These are phyloP conservation scores for Sakesphorus luctuosus DNA, from an alignment of 2,113 vertebrate genomes.

Conservation along the genomic window DNA sequence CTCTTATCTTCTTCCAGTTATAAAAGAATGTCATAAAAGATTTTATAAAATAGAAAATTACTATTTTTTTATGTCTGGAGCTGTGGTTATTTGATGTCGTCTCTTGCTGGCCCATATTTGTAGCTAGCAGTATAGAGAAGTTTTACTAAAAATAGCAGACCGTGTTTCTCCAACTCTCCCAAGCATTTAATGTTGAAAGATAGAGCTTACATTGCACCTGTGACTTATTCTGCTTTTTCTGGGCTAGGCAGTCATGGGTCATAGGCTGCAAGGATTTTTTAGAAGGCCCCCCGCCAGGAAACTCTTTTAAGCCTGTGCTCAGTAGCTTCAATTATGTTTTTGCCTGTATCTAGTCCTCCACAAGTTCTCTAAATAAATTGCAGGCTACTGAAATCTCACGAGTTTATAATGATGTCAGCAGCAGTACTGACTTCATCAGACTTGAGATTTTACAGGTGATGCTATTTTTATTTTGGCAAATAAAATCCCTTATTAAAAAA, in stretches of 20 bases:
- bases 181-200: neutral
- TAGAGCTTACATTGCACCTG: neutral
- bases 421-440: neutral
- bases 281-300: neutral
- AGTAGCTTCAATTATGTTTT: neutral
- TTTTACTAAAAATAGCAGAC: neutral
- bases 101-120: neutral
- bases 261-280: neutral
- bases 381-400: neutral
- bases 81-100: neutral
- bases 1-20: neutral
- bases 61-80: neutral
- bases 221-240: neutral
- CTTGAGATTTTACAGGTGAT: neutral
- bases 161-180: neutral
- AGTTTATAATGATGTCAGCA: neutral
- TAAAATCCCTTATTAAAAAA: neutral
- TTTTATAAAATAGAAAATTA: neutral
- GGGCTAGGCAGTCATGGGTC: neutral
- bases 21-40: neutral
- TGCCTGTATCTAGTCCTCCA: neutral
- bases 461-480: neutral
- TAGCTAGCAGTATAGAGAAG: neutral
- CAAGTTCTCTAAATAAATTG: neutral
- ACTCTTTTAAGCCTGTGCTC: neutral